Base-by-base conservation (phyloP, 2,888 invertebrate species). In the Phrixothrix hirtus region DNA sequence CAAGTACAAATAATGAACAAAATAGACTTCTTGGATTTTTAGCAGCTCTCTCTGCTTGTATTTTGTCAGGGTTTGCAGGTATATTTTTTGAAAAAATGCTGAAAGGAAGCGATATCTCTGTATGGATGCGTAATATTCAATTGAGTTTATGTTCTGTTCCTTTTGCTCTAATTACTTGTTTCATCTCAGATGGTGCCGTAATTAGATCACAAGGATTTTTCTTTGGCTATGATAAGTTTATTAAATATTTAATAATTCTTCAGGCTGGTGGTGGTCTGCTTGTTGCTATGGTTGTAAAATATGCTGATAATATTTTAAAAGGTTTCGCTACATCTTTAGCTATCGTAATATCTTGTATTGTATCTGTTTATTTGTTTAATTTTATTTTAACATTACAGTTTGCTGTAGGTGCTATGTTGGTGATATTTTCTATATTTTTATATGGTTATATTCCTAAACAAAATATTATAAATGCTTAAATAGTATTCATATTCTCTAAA, bases 61-160 rank as follows among this genome's bases (percentile, higher is more conserved):
- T 92, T 56, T 80, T 98, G 62, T 97, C 96, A 5, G 98, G 97
- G 2, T 97, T 98, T 76, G 96, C 97, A 15, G 98, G 98, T 27
- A 92, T 99, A 55, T 99, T 95, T 75, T 98, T 99, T 75, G 98
- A 99, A 75, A 98, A 97, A 80, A 95, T 99, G 65, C 81, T 99
- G 0, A 99, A 99, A 76, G 91, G 91, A 31, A 91, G 92, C 1
- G 91, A 94, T 60, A 87, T 95, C 59, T 89, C 89, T 0, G 87
- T 92, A 1, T 99, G 99, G 98, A 92, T 99, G 87, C 81, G 99
- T 64, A 99, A 99, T 77, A 92, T 99, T 0, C 98, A 99, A 72
- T 79, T 99, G 44, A 93, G 96, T 66, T 81, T 95, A 39, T 81
- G 96, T 26, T 95, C 97, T 1, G 79, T 98, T 52, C 93, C 98